Conservation (phyloP, 1,140 invertebrate genomes). For the Scylla paramamosain region DNA sequence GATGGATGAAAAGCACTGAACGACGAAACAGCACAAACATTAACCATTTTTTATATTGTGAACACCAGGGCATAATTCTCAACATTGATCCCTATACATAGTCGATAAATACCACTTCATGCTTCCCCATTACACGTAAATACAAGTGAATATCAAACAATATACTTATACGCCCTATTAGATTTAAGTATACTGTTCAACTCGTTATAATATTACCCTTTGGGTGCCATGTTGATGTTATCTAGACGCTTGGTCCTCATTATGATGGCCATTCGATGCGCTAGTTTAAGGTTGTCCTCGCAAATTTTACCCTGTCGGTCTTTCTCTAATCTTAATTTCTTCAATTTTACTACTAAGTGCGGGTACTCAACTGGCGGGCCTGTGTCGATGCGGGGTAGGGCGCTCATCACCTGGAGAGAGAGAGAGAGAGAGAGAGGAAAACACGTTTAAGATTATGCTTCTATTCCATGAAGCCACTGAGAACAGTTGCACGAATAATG, state of each 20-base stretch:
- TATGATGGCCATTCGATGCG: constrained; percentile 76
- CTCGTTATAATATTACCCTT: constrained; percentile 23
- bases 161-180: background rate
- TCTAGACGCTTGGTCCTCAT: constrained; percentile 76
- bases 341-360: constrained; percentile 73
- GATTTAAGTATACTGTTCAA: background rate
- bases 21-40: background rate
- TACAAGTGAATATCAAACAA: no score
- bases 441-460: no score
- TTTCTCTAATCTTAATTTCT: constrained; percentile 70
- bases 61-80: no score
- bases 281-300: constrained; percentile 75
- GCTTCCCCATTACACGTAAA: no score
- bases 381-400: constrained; percentile 73
- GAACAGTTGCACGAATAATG: no score
- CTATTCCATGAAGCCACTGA: no score
- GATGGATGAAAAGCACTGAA: background rate
- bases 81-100: no score
- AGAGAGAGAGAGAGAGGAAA: no score
- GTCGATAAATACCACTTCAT: no score
- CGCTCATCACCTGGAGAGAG: constrained; percentile 70
- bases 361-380: constrained; percentile 69
- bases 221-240: constrained; percentile 66
- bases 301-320: constrained; percentile 74
- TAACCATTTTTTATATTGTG: no score